These are phyloP conservation scores for Antheraea pernyi DNA, from an alignment of 1,140 invertebrate species.

Conservation along the genomic window DNA sequence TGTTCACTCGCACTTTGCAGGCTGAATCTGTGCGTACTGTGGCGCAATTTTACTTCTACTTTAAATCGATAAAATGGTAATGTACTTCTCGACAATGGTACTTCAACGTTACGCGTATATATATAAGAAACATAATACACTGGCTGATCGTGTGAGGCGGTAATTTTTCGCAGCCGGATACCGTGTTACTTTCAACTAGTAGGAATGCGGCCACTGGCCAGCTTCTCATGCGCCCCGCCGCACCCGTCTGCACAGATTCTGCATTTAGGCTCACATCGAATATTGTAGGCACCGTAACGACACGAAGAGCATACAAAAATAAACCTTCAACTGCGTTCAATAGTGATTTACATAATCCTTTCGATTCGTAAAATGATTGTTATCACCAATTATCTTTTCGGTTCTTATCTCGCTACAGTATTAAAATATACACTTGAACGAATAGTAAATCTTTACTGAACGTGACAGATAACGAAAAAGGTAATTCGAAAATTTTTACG, in stretches of 20 bases:
- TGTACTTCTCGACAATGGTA: background rate
- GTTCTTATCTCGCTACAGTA: background rate
- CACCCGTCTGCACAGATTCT: conserved; percentile 43
- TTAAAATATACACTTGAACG: background rate
- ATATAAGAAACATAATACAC: conserved; percentile 33
- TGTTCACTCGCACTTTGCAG: conserved; percentile 16
- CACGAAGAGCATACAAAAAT: background rate
- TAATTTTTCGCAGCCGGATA: conserved; percentile 75
- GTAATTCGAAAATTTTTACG: too few relatives aligned
- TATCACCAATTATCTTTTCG: background rate
- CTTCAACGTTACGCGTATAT: conserved; percentile 22
- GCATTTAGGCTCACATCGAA: background rate
- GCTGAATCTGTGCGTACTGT: conserved; percentile 7
- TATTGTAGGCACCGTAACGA: background rate
- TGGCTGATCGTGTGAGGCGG: conserved; percentile 41
- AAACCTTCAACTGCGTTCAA: background rate
- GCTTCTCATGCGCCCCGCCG: conserved; percentile 52
- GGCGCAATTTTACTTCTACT: conserved; percentile 25
- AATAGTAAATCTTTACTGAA: background rate
- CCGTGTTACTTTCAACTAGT: conserved; percentile 71
- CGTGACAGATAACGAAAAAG: background rate
- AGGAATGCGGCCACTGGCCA: conserved; percentile 74
- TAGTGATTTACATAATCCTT: background rate
- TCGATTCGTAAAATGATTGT: background rate
- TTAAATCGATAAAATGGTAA: conserved; percentile 23